Evolutionary conservation across 2,888 invertebrate species (phyloP).

Genomic region (Spodoptera exigua): DNA sequence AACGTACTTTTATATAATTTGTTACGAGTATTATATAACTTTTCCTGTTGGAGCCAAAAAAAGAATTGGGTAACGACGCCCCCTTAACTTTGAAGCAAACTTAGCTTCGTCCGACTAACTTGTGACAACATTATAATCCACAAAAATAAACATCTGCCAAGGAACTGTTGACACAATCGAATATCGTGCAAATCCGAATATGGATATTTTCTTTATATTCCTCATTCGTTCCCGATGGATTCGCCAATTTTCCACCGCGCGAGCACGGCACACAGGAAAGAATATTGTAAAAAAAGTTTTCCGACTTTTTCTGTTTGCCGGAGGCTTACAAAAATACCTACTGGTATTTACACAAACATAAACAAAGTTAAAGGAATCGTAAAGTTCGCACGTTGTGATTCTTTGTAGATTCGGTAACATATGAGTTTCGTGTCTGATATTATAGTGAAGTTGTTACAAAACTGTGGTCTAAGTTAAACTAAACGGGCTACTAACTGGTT

Average conservation of each 20-base stretch:
- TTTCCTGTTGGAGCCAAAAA: no score
- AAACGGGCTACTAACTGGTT: constrained; percentile 41
- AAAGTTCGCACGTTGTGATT: constrained; percentile 13
- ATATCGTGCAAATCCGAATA: constrained; percentile 45
- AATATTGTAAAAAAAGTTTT: constrained; percentile 50
- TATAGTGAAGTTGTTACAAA: constrained; percentile 18
- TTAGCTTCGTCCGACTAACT: constrained; percentile 7
- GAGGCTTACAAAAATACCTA: constrained; percentile 24
- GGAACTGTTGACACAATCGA: constrained; percentile 48
- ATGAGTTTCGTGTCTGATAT: constrained; percentile 14
- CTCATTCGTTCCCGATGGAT: constrained; percentile 50
- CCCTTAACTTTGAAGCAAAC: no score
- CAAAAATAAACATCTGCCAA: constrained; percentile 21
- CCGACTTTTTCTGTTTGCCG: constrained; percentile 36
- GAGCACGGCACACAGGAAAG: constrained; percentile 54
- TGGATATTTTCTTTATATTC: constrained; percentile 54
- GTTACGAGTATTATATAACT: no score
- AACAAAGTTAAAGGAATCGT: constrained; percentile 33
- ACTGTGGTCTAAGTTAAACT: constrained; percentile 33
- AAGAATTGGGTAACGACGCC: no score
- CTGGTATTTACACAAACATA: constrained; percentile 23
- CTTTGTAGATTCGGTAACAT: constrained; percentile 15
- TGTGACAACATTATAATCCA: constrained; percentile 27
- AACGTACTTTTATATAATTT: no score
- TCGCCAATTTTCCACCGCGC: constrained; percentile 67